phyloP scores from a whole-genome alignment of 2,797 vertebrate genomes.

The Sebastes melanostomus region DNA sequence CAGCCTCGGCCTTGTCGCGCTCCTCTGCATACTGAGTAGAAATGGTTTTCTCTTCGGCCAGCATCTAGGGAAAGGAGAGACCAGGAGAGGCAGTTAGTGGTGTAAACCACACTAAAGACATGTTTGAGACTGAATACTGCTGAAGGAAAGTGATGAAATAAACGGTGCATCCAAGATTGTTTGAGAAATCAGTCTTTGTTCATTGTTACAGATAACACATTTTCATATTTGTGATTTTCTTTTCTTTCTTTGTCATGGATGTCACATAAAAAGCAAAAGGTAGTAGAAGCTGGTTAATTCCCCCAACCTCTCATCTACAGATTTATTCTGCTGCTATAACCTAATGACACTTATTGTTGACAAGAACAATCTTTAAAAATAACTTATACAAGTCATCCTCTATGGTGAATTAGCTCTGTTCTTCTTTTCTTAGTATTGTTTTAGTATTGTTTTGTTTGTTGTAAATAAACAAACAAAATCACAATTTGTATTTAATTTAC shows the following conservation, averaged over 20 bases:
- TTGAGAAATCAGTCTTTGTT: neutral
- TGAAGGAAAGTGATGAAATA: neutral
- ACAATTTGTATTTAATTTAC: too few relatives aligned
- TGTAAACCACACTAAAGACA: neutral
- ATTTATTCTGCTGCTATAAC: neutral
- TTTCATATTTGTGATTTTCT: neutral
- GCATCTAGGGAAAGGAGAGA: slow-evolving; percentile 77
- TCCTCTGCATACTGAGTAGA: slow-evolving; percentile 91
- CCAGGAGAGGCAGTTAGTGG: neutral
- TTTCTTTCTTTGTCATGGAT: neutral
- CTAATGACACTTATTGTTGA: neutral
- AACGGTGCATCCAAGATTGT: neutral
- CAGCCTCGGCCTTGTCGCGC: slow-evolving; percentile 93
- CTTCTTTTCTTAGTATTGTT: neutral
- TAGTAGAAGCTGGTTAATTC: neutral
- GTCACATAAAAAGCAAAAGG: neutral
- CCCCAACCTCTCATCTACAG: neutral
- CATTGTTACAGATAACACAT: neutral
- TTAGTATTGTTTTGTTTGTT: neutral
- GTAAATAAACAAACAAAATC: neutral
- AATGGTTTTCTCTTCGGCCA: slow-evolving; percentile 94
- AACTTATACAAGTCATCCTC: too few relatives aligned
- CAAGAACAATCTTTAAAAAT: too few relatives aligned
- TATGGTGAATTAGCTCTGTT: too few relatives aligned
- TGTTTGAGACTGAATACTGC: neutral